Base-by-base conservation (phyloP, 2,113 vertebrate species). In the Eonycteris spelaea region DNA sequence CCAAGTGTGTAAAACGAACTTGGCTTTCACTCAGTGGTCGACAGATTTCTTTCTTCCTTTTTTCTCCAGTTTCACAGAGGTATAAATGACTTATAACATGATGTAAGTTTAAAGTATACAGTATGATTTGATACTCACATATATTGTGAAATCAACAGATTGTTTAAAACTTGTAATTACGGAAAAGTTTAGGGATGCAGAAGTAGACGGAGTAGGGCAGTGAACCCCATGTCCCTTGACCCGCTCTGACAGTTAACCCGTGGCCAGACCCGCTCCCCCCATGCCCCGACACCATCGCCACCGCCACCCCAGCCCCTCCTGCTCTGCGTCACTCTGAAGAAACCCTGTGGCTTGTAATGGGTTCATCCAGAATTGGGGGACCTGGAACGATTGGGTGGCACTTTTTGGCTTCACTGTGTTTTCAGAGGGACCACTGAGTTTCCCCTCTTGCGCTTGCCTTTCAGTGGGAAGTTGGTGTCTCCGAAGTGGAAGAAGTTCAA, bases 401-500 rank as follows among this genome's bases (percentile, higher is more conserved):
- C 30, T 55, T 59, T 51, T 30, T 1, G 7, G 30, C 53, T 82
- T 40, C 38, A 22, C n/a, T 70, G 77, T 13, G 1, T 84, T 87
- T 91, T 91, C 45, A 59, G 28, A 86, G 63, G 35, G 85, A 22
- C 18, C 6, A 3, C 28, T 70, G 26, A 96, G 16, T 51, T 57
- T 92, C 97, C 38, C 95, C 5, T 35, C 80, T 98, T 75, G 95
- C 22, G 96, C 97, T 96, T 92, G 55, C 33, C 73, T 99, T 99
- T 97, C 98, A 99, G 99, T 88, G 99, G 99, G 51, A 99, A 99
- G 90, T 97, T 99, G 97, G 99, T 99, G 43, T 99, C 99, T 35
- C 99, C 99, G 4, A 99, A 99, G 98, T 99, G 99, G 99, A 99
- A 99, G 98, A 99, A 99, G 97, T 99, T 99, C 97, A 99, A 99